Base-by-base conservation (phyloP, 2,888 invertebrate genomes). In the Lasioglossum oenotherae region DNA sequence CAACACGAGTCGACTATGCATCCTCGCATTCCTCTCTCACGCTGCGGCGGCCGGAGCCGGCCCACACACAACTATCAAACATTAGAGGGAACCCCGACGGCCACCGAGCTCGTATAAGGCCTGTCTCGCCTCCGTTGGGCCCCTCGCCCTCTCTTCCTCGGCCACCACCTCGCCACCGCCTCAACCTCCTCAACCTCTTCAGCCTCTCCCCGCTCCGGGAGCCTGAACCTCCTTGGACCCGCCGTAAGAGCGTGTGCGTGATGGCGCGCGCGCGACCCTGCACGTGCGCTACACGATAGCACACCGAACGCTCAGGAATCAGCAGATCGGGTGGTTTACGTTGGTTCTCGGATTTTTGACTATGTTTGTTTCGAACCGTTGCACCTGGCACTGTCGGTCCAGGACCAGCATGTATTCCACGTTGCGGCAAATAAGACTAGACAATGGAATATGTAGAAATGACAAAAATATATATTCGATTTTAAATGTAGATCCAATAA, bases 21-120 rank as follows among this genome's bases (percentile, higher is more conserved):
- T 93, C 92, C 92, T 87, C 92, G 94, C 94, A 94, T 94, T 94
- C 94, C 94, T 94, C 94, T 94, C 94, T 94, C 94, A 94, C 94
- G 94, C 94, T 94, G 93, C 89, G 92, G 91, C 92, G 91, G 91
- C 91, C 88, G 82, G 85, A 87, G 83, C 85, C 91, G 86, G 89
- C 92, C 92, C 91, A 92, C 92, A 92, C 92, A 92, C 93, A 92
- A 91, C 92, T 93, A 93, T 93, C 92, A 88, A 92, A 93, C 92
- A 91, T 91, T 92, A 91, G 88, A 90, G 90, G 86, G 87, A 88
- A 88, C 86, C 87, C 87, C 88, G 91, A 88, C 91, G 93, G 89
- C 92, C 91, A 92, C 92, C 92, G 90, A 87, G 91, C 92, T 90
- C 93, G 90, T 92, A 92, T 91, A 92, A 90, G 90, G 91, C 87